Conservation (phyloP, 2,888 invertebrate genomes). For the Thecophora atra region DNA sequence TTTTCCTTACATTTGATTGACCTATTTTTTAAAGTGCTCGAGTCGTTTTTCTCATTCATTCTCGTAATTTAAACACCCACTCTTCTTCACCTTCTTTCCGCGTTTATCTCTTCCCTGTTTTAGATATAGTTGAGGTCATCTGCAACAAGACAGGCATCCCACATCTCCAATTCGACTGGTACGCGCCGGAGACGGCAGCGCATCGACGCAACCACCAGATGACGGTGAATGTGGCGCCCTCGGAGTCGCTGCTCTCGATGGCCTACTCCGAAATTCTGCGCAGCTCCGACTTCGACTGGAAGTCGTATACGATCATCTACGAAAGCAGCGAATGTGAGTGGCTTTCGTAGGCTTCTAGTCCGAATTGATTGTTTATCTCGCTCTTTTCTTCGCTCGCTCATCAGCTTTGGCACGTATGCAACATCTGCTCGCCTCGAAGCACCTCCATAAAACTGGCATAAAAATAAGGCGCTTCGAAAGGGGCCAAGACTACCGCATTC, state of each 20-base stretch:
- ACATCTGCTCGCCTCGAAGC: conserved; percentile 78
- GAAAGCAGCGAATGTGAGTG: conserved; percentile 78
- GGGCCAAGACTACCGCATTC: conserved; percentile 58
- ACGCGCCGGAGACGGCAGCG: conserved; percentile 65
- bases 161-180: conserved; percentile 73
- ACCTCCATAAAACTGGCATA: conserved; percentile 74
- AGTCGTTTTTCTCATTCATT: background rate
- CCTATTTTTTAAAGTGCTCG: no score
- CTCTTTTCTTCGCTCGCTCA: conserved; percentile 2
- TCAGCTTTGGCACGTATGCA: conserved; percentile 75
- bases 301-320: conserved; percentile 82
- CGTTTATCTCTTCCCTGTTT: background rate
- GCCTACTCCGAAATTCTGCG: conserved; percentile 78
- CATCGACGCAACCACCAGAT: conserved; percentile 67
- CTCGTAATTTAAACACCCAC: no score
- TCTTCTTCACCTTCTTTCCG: conserved; percentile 18
- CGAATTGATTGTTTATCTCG: background rate
- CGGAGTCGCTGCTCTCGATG: conserved; percentile 72
- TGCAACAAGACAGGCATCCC: conserved; percentile 74
- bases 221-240: conserved; percentile 77
- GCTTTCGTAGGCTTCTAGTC: background rate
- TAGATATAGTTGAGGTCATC: conserved; percentile 68
- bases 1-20: background rate
- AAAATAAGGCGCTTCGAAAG: conserved; percentile 73
- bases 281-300: conserved; percentile 75